Base-by-base conservation (phyloP, 2,888 invertebrate genomes). In the Melangyna quadrimaculata region DNA sequence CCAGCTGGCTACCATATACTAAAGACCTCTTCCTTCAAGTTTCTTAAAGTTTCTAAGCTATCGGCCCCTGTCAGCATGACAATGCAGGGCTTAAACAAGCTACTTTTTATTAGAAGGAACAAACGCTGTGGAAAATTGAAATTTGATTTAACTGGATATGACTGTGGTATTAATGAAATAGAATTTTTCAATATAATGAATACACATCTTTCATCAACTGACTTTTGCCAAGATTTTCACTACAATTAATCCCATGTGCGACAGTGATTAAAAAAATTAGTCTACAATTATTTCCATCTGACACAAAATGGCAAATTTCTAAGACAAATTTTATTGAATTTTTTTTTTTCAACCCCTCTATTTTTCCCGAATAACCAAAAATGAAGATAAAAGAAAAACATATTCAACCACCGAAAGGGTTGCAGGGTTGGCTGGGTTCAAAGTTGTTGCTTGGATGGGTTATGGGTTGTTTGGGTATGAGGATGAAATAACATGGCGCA, bases 401-500 rank as follows among this genome's bases (percentile, higher is more conserved):
- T 45, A 70, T 70, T 70, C 43, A 7, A 2, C 63, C 48, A 2
- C 63, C 48, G n/a, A 65, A 72, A 72, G 65, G 65, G 65, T 65
- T 65, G 24, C 10, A n/a, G 22, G 57, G 37, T 51, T 51, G 43
- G 27, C 19, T 19, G 9, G 48, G 67, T 27, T 32, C 29, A 22
- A 53, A 43, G 43, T n/a, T 40, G 51, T 10, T 35, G 48, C 27
- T 5, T 27, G 43, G n/a, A n/a, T n/a, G n/a, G n/a, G 6, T 24
- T 0, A 35, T 1, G 10, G 59, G 8, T n/a, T 0, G 22, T 0
- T 19, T 7, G 8, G 19, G 17, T 14, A n/a, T 17, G n/a, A 17
- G 10, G 37, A 43, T 29, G 14, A 43, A 51, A 69, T 63, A 78
- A 67, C 63, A 74, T 65, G 70, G 70, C 83, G 81, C 65, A 79